Evolutionary conservation across 2,113 vertebrate species (phyloP).

Genomic region (Sebastes schlegelii): DNA sequence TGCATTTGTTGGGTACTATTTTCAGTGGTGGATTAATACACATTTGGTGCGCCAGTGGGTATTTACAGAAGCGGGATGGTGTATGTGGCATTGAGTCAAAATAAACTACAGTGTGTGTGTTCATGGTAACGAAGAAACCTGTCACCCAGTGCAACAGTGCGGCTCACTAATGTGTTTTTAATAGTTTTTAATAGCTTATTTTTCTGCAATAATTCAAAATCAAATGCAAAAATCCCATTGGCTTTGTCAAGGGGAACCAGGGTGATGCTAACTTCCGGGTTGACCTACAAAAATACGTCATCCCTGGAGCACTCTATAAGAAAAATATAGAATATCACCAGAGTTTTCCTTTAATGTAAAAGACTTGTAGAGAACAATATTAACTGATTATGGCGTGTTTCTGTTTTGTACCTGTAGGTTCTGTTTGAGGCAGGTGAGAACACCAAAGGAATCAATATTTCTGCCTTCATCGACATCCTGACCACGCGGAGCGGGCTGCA

Average conservation of each 20-base stretch:
- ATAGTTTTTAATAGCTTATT: too few species aligned
- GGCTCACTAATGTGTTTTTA: neutral
- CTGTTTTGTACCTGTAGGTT: constrained; percentile 67
- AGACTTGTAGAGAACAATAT: neutral
- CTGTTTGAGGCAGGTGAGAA: constrained; percentile 91
- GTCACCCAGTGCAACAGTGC: neutral
- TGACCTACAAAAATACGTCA: too few species aligned
- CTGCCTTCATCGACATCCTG: constrained; percentile 86
- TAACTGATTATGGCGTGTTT: neutral
- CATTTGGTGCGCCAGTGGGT: neutral
- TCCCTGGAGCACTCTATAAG: too few species aligned
- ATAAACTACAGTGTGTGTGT: neutral
- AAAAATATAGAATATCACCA: neutral
- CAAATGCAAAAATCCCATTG: too few species aligned
- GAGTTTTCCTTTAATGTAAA: neutral
- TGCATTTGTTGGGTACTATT: neutral
- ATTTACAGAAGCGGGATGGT: neutral
- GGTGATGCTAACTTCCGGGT: too few species aligned
- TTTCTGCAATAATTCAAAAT: too few species aligned
- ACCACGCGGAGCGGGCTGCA: constrained; percentile 85
- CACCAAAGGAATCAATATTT: constrained; percentile 80
- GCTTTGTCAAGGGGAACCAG: too few species aligned
- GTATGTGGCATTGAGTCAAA: neutral
- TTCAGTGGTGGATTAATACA: neutral
- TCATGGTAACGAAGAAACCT: neutral